Evolutionary conservation across 2,888 invertebrate genomes (phyloP).

Genomic region (Heliconius ethilla): DNA sequence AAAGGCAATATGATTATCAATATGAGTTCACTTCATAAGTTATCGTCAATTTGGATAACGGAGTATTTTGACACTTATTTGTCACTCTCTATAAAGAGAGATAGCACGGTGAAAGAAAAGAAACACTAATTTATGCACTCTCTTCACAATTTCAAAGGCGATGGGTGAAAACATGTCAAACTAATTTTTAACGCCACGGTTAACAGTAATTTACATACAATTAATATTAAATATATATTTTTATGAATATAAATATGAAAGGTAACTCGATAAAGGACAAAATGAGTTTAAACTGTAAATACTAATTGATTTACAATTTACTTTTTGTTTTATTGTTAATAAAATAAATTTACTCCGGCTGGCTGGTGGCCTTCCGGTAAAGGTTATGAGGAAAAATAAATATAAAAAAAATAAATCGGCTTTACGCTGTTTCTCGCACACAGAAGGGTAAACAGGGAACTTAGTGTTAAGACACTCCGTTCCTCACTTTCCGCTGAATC

Average conservation of each 20-base stretch:
- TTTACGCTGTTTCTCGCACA: too few relatives aligned
- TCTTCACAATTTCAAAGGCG: background rate
- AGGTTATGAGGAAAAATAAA: constrained; percentile 22
- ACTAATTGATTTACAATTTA: constrained; percentile 37
- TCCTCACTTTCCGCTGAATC: too few relatives aligned
- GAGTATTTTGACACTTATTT: background rate
- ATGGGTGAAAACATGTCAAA: background rate
- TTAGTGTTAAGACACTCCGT: too few relatives aligned
- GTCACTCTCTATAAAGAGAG: background rate
- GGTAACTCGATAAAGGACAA: constrained; percentile 27
- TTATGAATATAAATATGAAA: constrained; percentile 8
- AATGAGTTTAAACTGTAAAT: constrained; percentile 15
- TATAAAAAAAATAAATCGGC: background rate
- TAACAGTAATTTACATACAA: constrained; percentile 8
- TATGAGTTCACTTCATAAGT: background rate
- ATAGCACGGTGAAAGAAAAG: background rate
- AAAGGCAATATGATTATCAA: too few relatives aligned
- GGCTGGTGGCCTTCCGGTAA: constrained; percentile 29
- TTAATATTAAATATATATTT: constrained; percentile 1
- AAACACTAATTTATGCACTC: constrained; percentile 1
- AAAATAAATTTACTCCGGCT: constrained; percentile 12
- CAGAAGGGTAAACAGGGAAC: too few relatives aligned
- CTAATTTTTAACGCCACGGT: background rate
- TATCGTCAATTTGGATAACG: background rate
- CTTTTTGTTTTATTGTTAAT: constrained; percentile 35